Conservation (phyloP, 2,113 vertebrate genomes). For the Rissa tridactyla region DNA sequence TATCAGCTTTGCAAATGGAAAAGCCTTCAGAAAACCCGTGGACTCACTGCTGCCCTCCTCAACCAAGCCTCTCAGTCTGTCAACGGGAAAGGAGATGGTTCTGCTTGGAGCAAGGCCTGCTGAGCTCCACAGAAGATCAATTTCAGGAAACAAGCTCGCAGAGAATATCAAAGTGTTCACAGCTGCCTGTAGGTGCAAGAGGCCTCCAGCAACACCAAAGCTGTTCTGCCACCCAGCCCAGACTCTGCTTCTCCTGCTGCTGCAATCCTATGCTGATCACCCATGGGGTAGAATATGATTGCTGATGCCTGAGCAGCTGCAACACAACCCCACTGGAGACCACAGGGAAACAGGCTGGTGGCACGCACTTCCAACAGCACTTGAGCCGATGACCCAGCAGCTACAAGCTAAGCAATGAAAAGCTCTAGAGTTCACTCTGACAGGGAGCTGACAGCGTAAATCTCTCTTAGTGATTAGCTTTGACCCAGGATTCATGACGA, state of each 20-base stretch:
- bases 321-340: not conserved
- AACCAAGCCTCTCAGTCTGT: not conserved
- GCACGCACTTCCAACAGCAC: not conserved
- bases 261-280: not conserved
- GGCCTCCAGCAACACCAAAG: not conserved
- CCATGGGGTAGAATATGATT: not conserved
- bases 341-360: not conserved
- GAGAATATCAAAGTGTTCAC: not conserved
- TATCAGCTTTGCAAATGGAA: not conserved
- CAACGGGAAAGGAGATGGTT: not conserved
- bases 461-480: not conserved
- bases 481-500: not conserved
- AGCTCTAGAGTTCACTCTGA: not conserved
- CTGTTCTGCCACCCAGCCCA: not conserved
- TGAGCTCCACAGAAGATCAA: not conserved
- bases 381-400: not conserved
- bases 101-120: not conserved
- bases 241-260: not conserved
- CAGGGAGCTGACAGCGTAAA: not conserved
- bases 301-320: not conserved
- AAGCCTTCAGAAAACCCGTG: not conserved
- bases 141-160: not conserved
- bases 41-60: not conserved
- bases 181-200: not conserved
- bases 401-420: not conserved